Conservation (phyloP, 2,888 invertebrate species). For the Phrixothrix hirtus region DNA sequence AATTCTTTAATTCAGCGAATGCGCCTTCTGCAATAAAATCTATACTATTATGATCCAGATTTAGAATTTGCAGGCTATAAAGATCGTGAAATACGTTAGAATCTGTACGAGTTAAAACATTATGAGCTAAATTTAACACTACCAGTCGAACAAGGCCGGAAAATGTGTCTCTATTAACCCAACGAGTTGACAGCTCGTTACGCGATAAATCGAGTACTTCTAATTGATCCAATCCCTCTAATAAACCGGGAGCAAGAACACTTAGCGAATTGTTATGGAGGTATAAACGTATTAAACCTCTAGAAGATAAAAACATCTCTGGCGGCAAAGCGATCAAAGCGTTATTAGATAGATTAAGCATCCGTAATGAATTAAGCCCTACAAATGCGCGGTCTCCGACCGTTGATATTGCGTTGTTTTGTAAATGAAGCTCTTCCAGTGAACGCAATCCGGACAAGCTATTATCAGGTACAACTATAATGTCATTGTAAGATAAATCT, state of each 20-base stretch:
- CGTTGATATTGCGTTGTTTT: slow-evolving; percentile 75
- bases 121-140: slow-evolving; percentile 74
- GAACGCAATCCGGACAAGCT: slow-evolving; percentile 71
- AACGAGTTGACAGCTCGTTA: slow-evolving; percentile 76
- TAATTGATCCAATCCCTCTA: slow-evolving; percentile 74
- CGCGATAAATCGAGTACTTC: slow-evolving; percentile 73
- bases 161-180: slow-evolving; percentile 79
- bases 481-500: slow-evolving; percentile 76
- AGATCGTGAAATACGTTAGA: slow-evolving; percentile 73
- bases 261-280: slow-evolving; percentile 77
- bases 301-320: slow-evolving; percentile 74
- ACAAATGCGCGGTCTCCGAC: slow-evolving; percentile 76
- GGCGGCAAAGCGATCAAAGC: slow-evolving; percentile 76
- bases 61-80: slow-evolving; percentile 73
- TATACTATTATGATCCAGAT: slow-evolving; percentile 73
- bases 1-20: slow-evolving; percentile 74
- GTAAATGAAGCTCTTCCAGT: slow-evolving; percentile 69
- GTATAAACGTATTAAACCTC: slow-evolving; percentile 72
- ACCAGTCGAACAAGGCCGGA: slow-evolving; percentile 73
- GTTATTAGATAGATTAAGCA: slow-evolving; percentile 80
- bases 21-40: slow-evolving; percentile 72
- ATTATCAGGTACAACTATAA: slow-evolving; percentile 70
- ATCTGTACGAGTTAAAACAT: slow-evolving; percentile 73
- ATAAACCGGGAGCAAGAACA: slow-evolving; percentile 73
- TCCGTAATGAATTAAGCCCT: slow-evolving; percentile 69